phyloP scores from a whole-genome alignment of 2,797 vertebrate species.

The Syndactyla subalaris region DNA sequence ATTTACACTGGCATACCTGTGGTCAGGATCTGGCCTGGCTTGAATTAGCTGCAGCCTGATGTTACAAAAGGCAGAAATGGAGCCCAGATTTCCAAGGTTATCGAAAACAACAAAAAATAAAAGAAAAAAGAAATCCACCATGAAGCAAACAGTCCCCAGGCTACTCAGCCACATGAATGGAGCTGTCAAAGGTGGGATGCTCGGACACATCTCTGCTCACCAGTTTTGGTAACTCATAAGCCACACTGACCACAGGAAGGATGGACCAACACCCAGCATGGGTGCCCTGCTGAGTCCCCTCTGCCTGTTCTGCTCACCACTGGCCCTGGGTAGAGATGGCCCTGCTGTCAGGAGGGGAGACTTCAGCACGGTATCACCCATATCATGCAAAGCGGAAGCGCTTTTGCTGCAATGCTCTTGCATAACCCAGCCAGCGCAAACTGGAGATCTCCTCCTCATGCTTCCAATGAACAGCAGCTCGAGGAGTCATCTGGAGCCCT shows the following conservation, averaged over 20 bases:
- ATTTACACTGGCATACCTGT: conserved; percentile 62
- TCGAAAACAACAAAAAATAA: not conserved
- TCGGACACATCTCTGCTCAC: accelerated
- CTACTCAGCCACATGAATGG: not conserved
- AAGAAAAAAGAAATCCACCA: not conserved
- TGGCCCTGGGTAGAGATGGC: not conserved
- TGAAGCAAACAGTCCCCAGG: not conserved
- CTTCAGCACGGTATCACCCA: not conserved
- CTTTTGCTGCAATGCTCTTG: accelerated
- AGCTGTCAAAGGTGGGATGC: not conserved
- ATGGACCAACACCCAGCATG: accelerated
- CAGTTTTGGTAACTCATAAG: not conserved
- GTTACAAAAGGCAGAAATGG: conserved; percentile 29
- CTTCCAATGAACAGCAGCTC: not conserved
- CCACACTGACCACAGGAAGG: not conserved
- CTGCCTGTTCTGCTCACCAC: not conserved
- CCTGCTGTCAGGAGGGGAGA: accelerated
- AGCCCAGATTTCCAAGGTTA: conserved; percentile 59
- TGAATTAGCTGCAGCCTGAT: conserved; percentile 50
- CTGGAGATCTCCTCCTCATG: not conserved
- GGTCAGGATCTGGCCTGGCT: conserved; percentile 62
- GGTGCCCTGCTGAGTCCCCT: not conserved
- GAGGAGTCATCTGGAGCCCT: not conserved
- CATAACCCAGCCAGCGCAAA: accelerated
- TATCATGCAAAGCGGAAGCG: accelerated